A percentile compares a stretch with the other conserved stretches of the same genome.
These are phyloP conservation scores for Prionace glauca DNA, from an alignment of 2,797 vertebrate species.

Conservation along the genomic window DNA sequence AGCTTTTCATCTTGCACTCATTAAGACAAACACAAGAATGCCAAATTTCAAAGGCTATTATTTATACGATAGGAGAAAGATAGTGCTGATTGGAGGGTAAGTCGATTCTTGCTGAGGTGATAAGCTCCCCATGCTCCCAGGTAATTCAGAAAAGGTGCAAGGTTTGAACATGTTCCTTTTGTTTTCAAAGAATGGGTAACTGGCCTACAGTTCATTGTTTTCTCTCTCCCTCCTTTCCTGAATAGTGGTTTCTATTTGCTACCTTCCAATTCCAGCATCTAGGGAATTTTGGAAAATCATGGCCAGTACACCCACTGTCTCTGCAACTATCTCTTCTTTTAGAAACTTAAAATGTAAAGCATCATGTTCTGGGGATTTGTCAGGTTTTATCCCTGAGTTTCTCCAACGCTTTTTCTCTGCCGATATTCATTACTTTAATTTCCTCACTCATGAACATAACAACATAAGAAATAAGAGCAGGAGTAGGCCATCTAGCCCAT, in stretches of 20 bases:
- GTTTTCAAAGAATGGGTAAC: neutral
- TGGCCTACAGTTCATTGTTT: neutral
- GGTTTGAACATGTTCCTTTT: neutral
- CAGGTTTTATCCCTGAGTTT: neutral
- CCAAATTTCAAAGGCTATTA: neutral
- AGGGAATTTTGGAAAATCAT: neutral
- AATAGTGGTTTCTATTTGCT: neutral
- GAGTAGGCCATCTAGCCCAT: too few relatives aligned
- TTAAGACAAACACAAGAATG: neutral
- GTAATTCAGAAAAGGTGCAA: neutral
- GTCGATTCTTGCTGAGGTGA: neutral
- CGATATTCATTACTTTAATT: neutral
- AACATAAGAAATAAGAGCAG: too few relatives aligned
- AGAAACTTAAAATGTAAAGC: neutral
- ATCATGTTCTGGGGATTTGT: neutral
- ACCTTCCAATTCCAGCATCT: neutral
- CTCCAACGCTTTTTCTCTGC: neutral
- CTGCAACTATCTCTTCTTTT: neutral
- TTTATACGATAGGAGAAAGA: neutral
- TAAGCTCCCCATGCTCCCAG: neutral
- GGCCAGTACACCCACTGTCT: too few relatives aligned
- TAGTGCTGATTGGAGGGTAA: neutral
- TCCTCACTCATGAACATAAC: neutral
- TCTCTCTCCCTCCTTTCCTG: neutral
- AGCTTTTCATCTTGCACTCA: neutral